phyloP scores from a whole-genome alignment of 1,140 invertebrate species.

The Trinorchestia longiramus region DNA sequence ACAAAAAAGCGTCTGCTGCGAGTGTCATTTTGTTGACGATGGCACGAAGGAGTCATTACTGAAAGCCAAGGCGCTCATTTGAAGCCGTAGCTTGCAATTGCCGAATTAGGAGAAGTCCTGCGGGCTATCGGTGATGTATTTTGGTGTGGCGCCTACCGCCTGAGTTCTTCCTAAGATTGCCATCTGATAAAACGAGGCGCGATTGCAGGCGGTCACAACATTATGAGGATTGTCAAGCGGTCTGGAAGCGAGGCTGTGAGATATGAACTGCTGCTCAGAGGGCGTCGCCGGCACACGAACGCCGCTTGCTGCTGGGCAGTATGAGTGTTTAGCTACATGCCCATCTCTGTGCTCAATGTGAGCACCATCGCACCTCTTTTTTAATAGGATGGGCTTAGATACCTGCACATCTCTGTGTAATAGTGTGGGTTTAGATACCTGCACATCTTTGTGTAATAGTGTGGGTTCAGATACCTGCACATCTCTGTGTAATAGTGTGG shows the following conservation, averaged over 20 bases:
- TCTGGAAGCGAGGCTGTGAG: background rate
- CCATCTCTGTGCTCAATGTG: too few species aligned
- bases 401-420: too few species aligned
- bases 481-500: too few species aligned
- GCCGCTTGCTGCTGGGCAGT: background rate
- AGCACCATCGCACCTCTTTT: too few species aligned
- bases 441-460: too few species aligned
- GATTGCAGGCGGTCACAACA: conserved; percentile 39
- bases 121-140: background rate
- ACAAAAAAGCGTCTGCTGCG: conserved; percentile 32
- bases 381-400: too few species aligned
- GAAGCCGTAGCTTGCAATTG: conserved; percentile 6
- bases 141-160: background rate
- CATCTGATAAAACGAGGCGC: conserved; percentile 9
- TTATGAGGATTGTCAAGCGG: background rate
- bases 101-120: conserved; percentile 9
- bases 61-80: background rate
- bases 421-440: too few species aligned
- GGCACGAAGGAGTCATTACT: conserved; percentile 27
- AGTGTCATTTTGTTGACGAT: conserved; percentile 55
- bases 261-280: background rate
- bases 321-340: background rate
- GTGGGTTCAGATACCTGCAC: too few species aligned
- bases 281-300: background rate
- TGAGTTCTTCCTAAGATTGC: background rate